Evolutionary conservation across 2,797 vertebrate species (phyloP), one percentile per base, ranked within the genome.

Genomic region (Macropodus opercularis): DNA sequence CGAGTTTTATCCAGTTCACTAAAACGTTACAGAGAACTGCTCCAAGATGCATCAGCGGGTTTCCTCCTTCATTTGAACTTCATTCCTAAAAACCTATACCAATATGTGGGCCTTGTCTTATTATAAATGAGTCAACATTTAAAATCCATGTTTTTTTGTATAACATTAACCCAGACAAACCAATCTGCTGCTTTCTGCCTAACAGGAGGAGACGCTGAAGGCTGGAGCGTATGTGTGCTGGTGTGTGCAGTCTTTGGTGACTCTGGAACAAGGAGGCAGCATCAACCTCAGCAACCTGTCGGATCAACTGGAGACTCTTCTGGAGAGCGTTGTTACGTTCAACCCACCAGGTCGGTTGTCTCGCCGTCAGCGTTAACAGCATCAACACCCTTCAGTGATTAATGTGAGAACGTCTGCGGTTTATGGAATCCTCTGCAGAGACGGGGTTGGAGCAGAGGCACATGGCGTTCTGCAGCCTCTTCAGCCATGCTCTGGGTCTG

Each of bases 401-500:
- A 23, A 41, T 27, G 21, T 36, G 43, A 29, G 5, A 47, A 51
- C 31, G 42, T 44, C 5, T 19, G 13, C 5, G 18, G 17, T 24
- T 29, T 24, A 29, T 39, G 17, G 5, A 21, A 8, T 6, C 42
- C 43, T 62, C 55, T 61, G 1, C 87, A 98, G 97, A 95, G 42
- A 91, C 89, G 17, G 95, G 94, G 24, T 87, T 93, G 80, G 96
- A 95, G 79, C 88, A 92, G 21, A 94, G 94, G 21, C 96, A 98
- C 74, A 95, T 96, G 95, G 95, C 96, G 9, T 93, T 95, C 63
- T 96, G 95, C 82, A 87, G 94, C 22, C 94, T 99, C 69, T 98
- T 98, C 58, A 92, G 91, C 1, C 94, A 98, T 43, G 85, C 94
- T 0, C 86, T 99, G 74, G 91, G 91, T 83, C 84, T 98, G 87